phyloP scores from a whole-genome alignment of 2,797 vertebrate genomes.

The Mallotus villosus region DNA sequence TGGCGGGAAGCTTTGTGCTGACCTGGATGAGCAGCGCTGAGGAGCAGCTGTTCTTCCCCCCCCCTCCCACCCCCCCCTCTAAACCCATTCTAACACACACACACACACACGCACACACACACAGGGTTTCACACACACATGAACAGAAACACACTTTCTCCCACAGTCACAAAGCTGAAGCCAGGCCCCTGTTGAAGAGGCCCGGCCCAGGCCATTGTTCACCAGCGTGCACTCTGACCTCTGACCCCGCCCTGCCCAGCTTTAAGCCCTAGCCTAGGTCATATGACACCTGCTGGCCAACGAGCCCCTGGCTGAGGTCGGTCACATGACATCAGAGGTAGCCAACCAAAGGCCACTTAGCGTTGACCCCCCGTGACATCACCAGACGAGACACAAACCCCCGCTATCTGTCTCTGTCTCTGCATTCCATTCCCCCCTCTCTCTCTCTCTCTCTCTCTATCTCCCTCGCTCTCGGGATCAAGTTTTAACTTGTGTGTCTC shows the following conservation, averaged over 20 bases:
- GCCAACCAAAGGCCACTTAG: constrained; percentile 3
- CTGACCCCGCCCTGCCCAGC: constrained; percentile 45
- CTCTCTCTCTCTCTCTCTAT: no score
- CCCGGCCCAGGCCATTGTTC: constrained; percentile 56
- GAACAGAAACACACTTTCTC: constrained; percentile 1
- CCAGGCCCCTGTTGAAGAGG: constrained; percentile 39
- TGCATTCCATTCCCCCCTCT: no score
- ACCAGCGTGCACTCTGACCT: constrained; percentile 50
- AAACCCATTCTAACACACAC: background rate
- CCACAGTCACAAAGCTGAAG: background rate
- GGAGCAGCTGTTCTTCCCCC: constrained; percentile 66
- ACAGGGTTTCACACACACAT: constrained; percentile 17
- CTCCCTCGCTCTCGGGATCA: no score
- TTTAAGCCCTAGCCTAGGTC: constrained; percentile 44
- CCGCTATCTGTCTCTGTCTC: no score
- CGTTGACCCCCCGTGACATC: constrained; percentile 31
- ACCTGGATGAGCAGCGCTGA: constrained; percentile 56
- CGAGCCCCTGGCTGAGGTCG: constrained; percentile 2
- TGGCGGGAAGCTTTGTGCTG: constrained; percentile 48
- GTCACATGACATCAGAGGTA: constrained; percentile 37
- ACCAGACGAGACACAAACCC: constrained; percentile 4
- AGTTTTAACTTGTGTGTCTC: background rate
- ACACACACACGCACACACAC: constrained; percentile 15
- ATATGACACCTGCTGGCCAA: constrained; percentile 43
- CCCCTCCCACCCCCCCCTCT: background rate